Conservation (phyloP, 2,888 invertebrate genomes). For the Cyclophora punctaria region DNA sequence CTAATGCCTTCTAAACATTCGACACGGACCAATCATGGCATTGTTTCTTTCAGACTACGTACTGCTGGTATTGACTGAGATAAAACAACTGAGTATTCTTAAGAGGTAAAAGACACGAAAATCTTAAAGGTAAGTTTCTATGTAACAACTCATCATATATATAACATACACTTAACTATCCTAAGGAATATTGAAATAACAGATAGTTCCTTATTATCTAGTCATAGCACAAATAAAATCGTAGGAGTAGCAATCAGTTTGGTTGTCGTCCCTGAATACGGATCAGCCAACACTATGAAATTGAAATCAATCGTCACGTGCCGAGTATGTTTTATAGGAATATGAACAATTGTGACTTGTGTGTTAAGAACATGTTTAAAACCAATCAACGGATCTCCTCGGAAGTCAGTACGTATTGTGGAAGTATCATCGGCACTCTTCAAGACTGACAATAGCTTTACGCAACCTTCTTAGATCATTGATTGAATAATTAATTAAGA, state of each 20-base stretch:
- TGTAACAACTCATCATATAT: no score
- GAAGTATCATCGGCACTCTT: slow-evolving; percentile 27
- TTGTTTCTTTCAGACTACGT: no score
- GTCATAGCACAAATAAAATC: no score
- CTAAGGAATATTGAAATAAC: no score
- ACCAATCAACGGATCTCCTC: slow-evolving; percentile 27
- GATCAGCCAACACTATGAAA: slow-evolving; percentile 34
- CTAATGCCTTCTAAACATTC: slow-evolving; percentile 19
- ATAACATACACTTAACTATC: no score
- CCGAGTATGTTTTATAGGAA: slow-evolving; percentile 19
- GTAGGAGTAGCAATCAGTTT: no score
- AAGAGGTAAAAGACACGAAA: no score
- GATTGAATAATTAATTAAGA: slow-evolving; percentile 27
- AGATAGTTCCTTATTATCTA: no score
- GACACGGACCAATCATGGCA: slow-evolving; percentile 13
- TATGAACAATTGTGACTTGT: slow-evolving; percentile 22
- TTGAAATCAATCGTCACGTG: slow-evolving; percentile 40
- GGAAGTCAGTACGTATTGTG: slow-evolving; percentile 38
- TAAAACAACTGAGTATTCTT: no score
- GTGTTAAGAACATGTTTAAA: slow-evolving; percentile 22
- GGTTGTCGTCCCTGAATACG: slow-evolving; percentile 23
- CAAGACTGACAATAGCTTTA: slow-evolving; percentile 33
- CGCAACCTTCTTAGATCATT: slow-evolving; percentile 30
- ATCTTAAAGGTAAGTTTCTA: no score
- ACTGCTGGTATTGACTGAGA: no score